Percentiles rank a stretch among this genome's conserved stretches.
Evolutionary conservation across 1,140 invertebrate species (phyloP).

Genomic region (Drosophila lowei): DNA sequence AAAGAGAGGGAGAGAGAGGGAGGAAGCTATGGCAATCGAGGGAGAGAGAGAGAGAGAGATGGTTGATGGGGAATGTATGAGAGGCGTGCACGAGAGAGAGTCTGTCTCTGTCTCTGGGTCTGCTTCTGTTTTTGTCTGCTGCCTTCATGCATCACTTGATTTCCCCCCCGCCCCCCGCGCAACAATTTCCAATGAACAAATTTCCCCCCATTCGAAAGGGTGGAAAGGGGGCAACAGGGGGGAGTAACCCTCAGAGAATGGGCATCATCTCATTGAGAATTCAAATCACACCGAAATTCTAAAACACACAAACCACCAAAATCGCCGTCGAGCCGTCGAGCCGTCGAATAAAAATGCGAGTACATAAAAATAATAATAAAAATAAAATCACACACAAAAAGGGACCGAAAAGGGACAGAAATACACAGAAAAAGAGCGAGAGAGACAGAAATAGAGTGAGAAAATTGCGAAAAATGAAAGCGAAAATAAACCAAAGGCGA

Average conservation of each 20-base stretch:
- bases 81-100: too few species aligned
- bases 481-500: slow-evolving; percentile 17
- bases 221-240: too few species aligned
- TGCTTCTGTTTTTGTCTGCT: neutral
- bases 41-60: neutral
- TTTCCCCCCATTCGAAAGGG: slow-evolving; percentile 21
- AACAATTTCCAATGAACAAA: slow-evolving; percentile 39
- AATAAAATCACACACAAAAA: slow-evolving; percentile 35
- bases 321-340: slow-evolving; percentile 56
- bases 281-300: slow-evolving; percentile 78
- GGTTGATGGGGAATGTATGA: too few species aligned
- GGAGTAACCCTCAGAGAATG: slow-evolving; percentile 6
- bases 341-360: slow-evolving; percentile 63
- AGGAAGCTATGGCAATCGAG: too few species aligned
- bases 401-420: too few species aligned
- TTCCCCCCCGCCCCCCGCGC: slow-evolving; percentile 32
- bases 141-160: slow-evolving; percentile 57
- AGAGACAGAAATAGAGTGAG: too few species aligned
- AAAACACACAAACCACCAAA: slow-evolving; percentile 78
- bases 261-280: slow-evolving; percentile 68
- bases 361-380: slow-evolving; percentile 77
- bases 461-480: slow-evolving; percentile 22
- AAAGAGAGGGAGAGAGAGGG: neutral
- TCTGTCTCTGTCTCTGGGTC: neutral
- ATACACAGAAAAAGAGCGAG: slow-evolving; percentile 16